Evolutionary conservation across 2,113 vertebrate species (phyloP).

Genomic region (Heliornis fulica): DNA sequence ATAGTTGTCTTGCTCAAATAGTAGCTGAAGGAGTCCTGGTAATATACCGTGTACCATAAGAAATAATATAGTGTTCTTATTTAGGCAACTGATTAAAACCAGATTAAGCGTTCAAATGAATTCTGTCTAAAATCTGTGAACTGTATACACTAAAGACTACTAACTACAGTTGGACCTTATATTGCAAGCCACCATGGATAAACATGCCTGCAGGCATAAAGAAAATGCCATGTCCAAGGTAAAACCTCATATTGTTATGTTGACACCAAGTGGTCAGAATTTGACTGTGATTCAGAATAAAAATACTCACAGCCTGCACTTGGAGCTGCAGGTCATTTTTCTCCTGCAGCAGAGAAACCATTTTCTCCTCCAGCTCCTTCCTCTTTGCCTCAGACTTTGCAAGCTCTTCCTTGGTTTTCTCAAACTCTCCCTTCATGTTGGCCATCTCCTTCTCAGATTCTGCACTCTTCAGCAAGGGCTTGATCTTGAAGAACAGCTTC

Average conservation of each 20-base stretch:
- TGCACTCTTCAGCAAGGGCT: slow-evolving; percentile 84
- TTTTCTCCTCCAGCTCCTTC: slow-evolving; percentile 86
- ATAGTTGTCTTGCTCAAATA: background rate
- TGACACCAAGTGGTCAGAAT: background rate
- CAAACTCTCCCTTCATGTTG: slow-evolving; percentile 81
- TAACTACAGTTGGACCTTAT: background rate
- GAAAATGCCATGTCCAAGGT: background rate
- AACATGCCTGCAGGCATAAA: background rate
- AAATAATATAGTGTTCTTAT: background rate
- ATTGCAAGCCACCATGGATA: background rate
- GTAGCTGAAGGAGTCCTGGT: background rate
- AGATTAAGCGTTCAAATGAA: background rate
- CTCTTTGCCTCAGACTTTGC: slow-evolving; percentile 82
- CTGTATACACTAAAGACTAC: background rate
- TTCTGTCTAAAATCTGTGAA: background rate
- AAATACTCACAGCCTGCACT: slow-evolving; percentile 81
- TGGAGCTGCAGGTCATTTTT: slow-evolving; percentile 88
- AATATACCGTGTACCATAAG: too few relatives aligned
- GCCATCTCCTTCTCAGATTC: slow-evolving; percentile 79
- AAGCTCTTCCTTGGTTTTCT: slow-evolving; percentile 86
- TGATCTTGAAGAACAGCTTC: slow-evolving; percentile 89
- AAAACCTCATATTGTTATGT: background rate
- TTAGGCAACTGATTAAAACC: background rate
- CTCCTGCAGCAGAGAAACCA: slow-evolving; percentile 77
- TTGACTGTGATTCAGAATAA: background rate